Base-by-base conservation (phyloP, 1,140 invertebrate species). In the Eurosta solidaginis region DNA sequence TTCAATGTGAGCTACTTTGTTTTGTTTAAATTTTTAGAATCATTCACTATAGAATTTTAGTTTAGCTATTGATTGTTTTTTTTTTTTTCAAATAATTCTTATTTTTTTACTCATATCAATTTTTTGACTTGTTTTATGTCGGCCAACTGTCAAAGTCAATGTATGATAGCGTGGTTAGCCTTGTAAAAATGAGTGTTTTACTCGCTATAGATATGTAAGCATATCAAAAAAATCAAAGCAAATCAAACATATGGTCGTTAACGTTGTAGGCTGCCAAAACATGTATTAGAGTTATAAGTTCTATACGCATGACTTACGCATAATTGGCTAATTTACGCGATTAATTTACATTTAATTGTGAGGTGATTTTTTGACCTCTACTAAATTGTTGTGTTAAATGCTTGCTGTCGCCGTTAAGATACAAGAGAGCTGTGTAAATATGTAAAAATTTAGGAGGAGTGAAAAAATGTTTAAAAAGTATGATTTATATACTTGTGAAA, bases 121-220 rank as follows among this genome's bases (percentile, higher is more conserved):
- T 68, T 68, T 68, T 68, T 20, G 59, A 33, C 59, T 68, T 68
- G 59, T 68, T 42, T 42, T 68, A 29, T 68, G 59, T 68, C 59
- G 59, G 59, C 59, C 59, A 68, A 68, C 59, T 68, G 59, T 68
- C 59, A 68, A 68, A 68, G 59, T 68, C 59, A 68, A 68, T 68
- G 59, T 36, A 68, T 68, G 59, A 68, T 68, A 68, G 59, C 59
- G 59, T 40, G 29, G 59, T 68, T 68, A 68, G 36, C 59, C 59
- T 68, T 68, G 59, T 42, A 68, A 14, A 68, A 68, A 68, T 68
- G 40, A 40, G n/a, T 42, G 40, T 68, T 68, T 68, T n/a, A 27
- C n/a, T n/a, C n/a, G n/a, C n/a, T n/a, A n/a, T n/a, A n/a, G 40
- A 4, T 54, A 68, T 27, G 9, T 12, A 9, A 27, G n/a, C 14